Conservation (phyloP, 1,140 invertebrate species). For the Drosophila kohkoa region DNA sequence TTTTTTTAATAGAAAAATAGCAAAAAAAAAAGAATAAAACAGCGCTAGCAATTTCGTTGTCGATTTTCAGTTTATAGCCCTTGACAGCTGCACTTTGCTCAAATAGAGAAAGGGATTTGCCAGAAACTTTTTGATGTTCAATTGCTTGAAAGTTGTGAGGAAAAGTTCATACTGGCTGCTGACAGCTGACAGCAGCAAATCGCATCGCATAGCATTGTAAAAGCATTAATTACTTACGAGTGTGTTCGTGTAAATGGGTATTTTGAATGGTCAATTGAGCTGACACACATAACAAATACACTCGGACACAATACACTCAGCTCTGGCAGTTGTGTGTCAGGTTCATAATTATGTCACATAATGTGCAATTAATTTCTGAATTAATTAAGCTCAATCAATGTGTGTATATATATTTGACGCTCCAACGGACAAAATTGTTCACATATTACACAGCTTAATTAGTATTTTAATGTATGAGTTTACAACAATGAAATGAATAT, state of each 20-base stretch:
- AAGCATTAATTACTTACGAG: slow-evolving; percentile 64
- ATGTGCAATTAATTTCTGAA: slow-evolving; percentile 40
- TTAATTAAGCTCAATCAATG: slow-evolving; percentile 22
- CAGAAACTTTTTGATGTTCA: slow-evolving; percentile 29
- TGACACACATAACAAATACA: slow-evolving; percentile 14
- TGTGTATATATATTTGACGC: slow-evolving; percentile 3
- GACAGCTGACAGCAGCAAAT: slow-evolving; percentile 29
- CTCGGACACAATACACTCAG: slow-evolving; percentile 7
- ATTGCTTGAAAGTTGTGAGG: slow-evolving; percentile 52
- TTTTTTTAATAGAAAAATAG: slow-evolving; percentile 34
- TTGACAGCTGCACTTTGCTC: slow-evolving; percentile 37
- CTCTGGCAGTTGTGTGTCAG: slow-evolving; percentile 30
- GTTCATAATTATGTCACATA: slow-evolving; percentile 60
- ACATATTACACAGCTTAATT: slow-evolving; percentile 27
- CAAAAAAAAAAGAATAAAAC: no score
- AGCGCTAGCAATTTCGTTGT: slow-evolving; percentile 19
- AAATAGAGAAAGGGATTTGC: slow-evolving; percentile 4
- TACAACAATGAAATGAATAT: background rate
- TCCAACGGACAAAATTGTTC: slow-evolving; percentile 20
- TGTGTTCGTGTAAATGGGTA: slow-evolving; percentile 45
- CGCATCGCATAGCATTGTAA: slow-evolving; percentile 3
- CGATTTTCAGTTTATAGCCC: slow-evolving; percentile 42
- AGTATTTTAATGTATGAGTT: slow-evolving; percentile 19
- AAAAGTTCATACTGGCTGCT: slow-evolving; percentile 42
- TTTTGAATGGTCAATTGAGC: slow-evolving; percentile 33